phyloP scores from a whole-genome alignment of 2,797 vertebrate species.

The Schizopygopsis malacanthus region DNA sequence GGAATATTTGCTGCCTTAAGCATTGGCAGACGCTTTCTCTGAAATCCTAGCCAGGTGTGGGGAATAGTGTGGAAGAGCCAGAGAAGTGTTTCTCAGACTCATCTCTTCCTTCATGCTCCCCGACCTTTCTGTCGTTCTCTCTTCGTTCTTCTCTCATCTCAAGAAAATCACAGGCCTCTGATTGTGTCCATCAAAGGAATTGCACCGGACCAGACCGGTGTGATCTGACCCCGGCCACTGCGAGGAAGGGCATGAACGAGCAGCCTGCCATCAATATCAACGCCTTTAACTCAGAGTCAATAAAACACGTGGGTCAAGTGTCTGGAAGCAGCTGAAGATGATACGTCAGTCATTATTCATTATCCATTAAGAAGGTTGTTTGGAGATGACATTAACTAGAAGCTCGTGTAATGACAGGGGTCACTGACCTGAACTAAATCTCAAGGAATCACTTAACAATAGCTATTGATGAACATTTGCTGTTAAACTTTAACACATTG shows the following conservation, averaged over 20 bases:
- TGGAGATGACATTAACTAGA: slow-evolving; percentile 22
- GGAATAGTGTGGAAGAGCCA: slow-evolving; percentile 23
- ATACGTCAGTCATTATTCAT: slow-evolving; percentile 30
- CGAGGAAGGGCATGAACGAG: not conserved
- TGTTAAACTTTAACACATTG: not conserved
- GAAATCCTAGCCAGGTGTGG: slow-evolving; percentile 29
- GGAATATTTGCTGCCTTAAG: slow-evolving; percentile 33
- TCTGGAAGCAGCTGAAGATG: slow-evolving; percentile 7
- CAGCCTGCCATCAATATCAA: slow-evolving; percentile 28
- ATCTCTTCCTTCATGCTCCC: slow-evolving; percentile 16
- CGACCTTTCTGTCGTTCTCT: slow-evolving; percentile 24
- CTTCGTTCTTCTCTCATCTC: slow-evolving; percentile 12
- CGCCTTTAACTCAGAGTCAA: slow-evolving; percentile 24
- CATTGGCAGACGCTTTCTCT: slow-evolving; percentile 20
- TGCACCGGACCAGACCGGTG: not conserved
- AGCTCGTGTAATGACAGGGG: slow-evolving; percentile 7
- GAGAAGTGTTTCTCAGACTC: slow-evolving; percentile 4
- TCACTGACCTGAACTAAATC: not conserved
- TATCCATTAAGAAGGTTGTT: slow-evolving; percentile 26
- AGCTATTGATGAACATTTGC: not conserved
- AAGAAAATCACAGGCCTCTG: slow-evolving; percentile 43
- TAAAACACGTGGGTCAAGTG: slow-evolving; percentile 35
- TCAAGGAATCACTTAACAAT: not conserved
- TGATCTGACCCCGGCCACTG: slow-evolving; percentile 4
- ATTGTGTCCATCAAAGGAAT: slow-evolving; percentile 31